Percentiles rank a stretch among this genome's conserved stretches.
Conservation (phyloP, 1,140 invertebrate genomes). For the Hesperophylax magnus region DNA sequence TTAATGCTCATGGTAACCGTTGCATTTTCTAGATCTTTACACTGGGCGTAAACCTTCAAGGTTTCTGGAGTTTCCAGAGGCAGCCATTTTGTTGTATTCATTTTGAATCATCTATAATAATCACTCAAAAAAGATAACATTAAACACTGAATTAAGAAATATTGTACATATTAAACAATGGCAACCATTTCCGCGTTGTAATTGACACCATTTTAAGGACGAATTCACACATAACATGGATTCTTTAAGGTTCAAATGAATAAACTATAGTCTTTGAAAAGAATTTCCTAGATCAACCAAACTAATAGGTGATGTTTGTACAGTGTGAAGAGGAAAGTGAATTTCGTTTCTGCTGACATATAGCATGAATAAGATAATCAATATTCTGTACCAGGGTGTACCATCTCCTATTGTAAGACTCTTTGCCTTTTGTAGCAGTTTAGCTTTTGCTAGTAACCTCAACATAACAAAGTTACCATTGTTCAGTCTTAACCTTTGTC, state of each 20-base stretch:
- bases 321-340: conserved; percentile 51
- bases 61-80: conserved; percentile 47
- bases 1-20: conserved; percentile 51
- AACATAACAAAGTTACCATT: conserved; percentile 30
- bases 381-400: conserved; percentile 52
- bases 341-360: conserved; percentile 46
- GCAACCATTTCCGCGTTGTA: too few species aligned
- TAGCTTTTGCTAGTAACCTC: conserved; percentile 51
- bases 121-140: background rate
- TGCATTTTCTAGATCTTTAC: conserved; percentile 53
- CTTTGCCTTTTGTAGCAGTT: background rate
- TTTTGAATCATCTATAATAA: conserved; percentile 1
- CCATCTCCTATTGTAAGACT: conserved; percentile 26
- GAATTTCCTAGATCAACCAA: background rate
- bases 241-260: background rate
- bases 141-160: too few species aligned
- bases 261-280: background rate
- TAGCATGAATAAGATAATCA: conserved; percentile 44
- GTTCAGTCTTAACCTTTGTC: conserved; percentile 46
- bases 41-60: conserved; percentile 44
- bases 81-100: conserved; percentile 56
- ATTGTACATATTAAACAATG: too few species aligned
- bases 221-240: too few species aligned
- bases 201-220: too few species aligned
- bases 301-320: background rate